A percentile compares a stretch with the other conserved stretches of the same genome.
Evolutionary conservation across 2,113 vertebrate species (phyloP).

Genomic region (Ifrita kowaldi): DNA sequence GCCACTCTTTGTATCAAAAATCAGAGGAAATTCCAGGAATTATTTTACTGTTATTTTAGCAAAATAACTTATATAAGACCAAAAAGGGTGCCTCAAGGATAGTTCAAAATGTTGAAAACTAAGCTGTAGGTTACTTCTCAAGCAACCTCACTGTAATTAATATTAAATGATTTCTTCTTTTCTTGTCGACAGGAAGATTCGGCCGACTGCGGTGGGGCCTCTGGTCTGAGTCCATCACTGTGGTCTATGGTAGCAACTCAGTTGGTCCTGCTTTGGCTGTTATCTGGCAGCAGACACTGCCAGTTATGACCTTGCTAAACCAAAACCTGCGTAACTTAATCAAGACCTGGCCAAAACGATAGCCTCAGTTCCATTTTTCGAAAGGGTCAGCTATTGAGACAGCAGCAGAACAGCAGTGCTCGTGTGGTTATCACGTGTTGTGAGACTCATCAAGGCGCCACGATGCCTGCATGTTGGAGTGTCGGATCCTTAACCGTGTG

Average conservation of each 20-base stretch:
- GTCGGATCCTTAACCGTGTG: constrained; percentile 71
- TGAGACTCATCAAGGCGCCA: constrained; percentile 39
- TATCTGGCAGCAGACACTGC: constrained; percentile 77
- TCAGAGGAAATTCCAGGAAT: neutral
- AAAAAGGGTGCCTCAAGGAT: neutral
- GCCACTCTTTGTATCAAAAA: neutral
- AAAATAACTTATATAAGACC: neutral
- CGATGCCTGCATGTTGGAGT: constrained; percentile 74
- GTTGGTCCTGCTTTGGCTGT: constrained; percentile 86
- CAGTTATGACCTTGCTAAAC: constrained; percentile 85
- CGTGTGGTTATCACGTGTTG: neutral
- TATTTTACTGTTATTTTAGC: neutral
- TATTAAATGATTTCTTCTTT: constrained; percentile 4
- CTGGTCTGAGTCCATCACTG: constrained; percentile 81
- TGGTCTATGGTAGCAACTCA: constrained; percentile 85
- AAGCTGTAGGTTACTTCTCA: neutral
- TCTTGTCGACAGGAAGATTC: constrained; percentile 87
- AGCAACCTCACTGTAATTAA: neutral
- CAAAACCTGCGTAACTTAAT: constrained; percentile 69
- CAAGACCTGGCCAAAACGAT: constrained; percentile 72
- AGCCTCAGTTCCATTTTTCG: constrained; percentile 60
- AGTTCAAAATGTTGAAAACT: neutral
- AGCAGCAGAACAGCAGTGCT: constrained; percentile 50
- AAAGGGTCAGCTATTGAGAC: constrained; percentile 55
- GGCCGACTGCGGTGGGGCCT: constrained; percentile 90